These are phyloP conservation scores for Grammomys surdaster DNA, from an alignment of 2,113 vertebrate genomes.

Conservation along the genomic window DNA sequence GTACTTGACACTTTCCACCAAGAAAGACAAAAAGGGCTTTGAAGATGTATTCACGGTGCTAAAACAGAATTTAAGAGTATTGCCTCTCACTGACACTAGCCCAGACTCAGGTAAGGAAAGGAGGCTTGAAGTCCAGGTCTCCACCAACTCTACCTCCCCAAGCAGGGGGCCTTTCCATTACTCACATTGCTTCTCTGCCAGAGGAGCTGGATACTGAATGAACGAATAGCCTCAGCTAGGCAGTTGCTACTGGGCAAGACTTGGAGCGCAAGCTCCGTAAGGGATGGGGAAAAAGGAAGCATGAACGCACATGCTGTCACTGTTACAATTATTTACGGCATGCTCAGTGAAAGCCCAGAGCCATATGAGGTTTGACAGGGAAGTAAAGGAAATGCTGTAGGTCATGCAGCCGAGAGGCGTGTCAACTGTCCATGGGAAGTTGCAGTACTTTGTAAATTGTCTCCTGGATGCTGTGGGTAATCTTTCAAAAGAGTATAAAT, in stretches of 20 bases:
- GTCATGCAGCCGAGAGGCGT: background rate
- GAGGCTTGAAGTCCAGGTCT: background rate
- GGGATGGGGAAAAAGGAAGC: background rate
- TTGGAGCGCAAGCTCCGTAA: background rate
- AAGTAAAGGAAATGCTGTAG: background rate
- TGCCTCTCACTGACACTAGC: background rate
- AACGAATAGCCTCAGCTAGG: background rate
- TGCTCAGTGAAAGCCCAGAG: background rate
- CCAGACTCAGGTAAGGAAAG: background rate
- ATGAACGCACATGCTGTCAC: background rate
- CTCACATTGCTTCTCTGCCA: background rate
- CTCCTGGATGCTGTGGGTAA: background rate
- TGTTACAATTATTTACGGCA: background rate
- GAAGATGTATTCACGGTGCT: background rate
- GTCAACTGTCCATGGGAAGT: accelerated
- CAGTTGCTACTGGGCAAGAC: background rate
- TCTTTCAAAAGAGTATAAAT: background rate
- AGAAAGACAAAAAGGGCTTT: background rate
- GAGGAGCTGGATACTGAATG: background rate
- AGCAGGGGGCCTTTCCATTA: background rate
- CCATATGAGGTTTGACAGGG: background rate
- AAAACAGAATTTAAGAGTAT: background rate
- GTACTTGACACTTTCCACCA: background rate
- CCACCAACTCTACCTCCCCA: background rate
- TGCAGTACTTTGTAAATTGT: background rate